Evolutionary conservation across 2,888 invertebrate genomes (phyloP).

Genomic region (Antheraea assamensis): DNA sequence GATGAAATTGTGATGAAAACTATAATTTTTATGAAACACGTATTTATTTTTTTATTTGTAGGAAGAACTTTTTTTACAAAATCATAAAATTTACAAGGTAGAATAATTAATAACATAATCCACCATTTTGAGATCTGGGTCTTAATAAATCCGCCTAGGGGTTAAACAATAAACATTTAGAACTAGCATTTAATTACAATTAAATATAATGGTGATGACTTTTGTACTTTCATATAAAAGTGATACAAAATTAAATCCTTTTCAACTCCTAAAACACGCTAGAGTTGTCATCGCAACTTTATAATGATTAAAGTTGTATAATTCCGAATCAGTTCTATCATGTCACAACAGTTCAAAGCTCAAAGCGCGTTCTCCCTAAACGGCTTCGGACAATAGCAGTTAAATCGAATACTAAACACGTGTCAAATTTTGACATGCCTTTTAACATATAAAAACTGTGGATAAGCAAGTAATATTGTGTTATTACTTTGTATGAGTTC

Average conservation of each 20-base stretch:
- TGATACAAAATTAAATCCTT: background rate
- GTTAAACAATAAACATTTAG: no score
- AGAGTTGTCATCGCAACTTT: background rate
- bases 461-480: background rate
- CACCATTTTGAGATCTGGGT: no score
- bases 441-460: conserved; percentile 60
- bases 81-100: no score
- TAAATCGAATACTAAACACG: conserved; percentile 77
- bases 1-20: no score
- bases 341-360: conserved; percentile 11
- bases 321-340: conserved; percentile 12
- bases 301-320: background rate
- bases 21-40: no score
- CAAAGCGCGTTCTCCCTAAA: conserved; percentile 51
- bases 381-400: conserved; percentile 66
- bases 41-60: no score
- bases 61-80: no score
- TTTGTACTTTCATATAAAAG: background rate
- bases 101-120: no score
- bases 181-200: no score
- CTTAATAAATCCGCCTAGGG: no score
- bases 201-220: no score
- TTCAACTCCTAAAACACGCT: background rate
- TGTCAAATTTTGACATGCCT: conserved; percentile 74
- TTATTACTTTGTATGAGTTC: background rate